phyloP scores from a whole-genome alignment of 2,888 invertebrate species.

The Cosmopolites sordidus region DNA sequence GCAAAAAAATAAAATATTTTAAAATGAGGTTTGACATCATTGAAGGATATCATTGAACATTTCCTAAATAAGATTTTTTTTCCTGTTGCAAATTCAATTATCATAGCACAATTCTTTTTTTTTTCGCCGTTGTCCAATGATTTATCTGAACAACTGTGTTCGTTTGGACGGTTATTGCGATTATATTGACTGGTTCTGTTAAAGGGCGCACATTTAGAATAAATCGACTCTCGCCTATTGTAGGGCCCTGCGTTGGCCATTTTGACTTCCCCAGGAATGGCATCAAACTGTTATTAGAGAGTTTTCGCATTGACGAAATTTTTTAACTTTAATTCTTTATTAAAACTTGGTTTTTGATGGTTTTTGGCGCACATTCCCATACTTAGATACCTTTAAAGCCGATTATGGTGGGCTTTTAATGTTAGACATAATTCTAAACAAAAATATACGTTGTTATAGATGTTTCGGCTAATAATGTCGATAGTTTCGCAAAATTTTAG shows the following conservation, averaged over 20 bases:
- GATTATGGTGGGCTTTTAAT: no score
- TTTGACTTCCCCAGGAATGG: slow-evolving; percentile 39
- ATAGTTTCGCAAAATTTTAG: no score
- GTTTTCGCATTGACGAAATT: not conserved
- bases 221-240: slow-evolving; percentile 50
- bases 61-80: not conserved
- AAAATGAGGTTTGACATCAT: not conserved
- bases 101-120: not conserved
- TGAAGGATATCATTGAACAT: no score
- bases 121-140: slow-evolving; percentile 18
- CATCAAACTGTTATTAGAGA: not conserved
- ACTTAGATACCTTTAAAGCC: no score
- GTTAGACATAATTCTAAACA: no score
- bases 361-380: no score
- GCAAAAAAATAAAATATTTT: slow-evolving; percentile 34
- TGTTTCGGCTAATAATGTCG: no score
- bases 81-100: not conserved
- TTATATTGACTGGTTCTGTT: slow-evolving; percentile 51
- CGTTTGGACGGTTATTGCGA: slow-evolving; percentile 48
- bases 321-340: no score
- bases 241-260: slow-evolving; percentile 47
- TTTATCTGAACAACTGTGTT: slow-evolving; percentile 23
- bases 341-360: no score
- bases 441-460: no score
- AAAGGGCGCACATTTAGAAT: slow-evolving; percentile 47